A percentile compares a stretch with the other conserved stretches of the same genome.
Evolutionary conservation across 2,797 vertebrate species (phyloP).

Genomic region (Myiotriccus ornatus): DNA sequence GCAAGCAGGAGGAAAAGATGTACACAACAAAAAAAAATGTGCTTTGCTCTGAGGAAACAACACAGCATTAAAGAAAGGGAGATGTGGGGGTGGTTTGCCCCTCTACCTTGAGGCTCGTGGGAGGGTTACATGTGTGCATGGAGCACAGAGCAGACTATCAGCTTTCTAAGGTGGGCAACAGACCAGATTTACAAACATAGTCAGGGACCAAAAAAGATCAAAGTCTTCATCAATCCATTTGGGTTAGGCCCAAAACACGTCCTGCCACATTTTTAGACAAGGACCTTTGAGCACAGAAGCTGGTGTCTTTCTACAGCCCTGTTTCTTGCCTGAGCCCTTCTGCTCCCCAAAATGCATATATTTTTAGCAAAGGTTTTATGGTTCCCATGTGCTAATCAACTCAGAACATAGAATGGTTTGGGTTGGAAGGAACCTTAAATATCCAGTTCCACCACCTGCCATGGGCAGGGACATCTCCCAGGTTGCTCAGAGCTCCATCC

Average conservation of each 20-base stretch:
- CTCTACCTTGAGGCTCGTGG: rapidly evolving
- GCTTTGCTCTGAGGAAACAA: background rate
- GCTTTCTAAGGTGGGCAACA: rapidly evolving
- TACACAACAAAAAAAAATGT: background rate
- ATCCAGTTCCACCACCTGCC: background rate
- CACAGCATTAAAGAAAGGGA: background rate
- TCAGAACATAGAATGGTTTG: background rate
- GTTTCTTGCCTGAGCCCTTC: background rate
- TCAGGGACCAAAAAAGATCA: background rate
- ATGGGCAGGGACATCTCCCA: background rate
- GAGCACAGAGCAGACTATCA: background rate
- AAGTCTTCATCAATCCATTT: background rate
- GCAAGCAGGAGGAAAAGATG: background rate
- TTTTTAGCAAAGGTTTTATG: background rate
- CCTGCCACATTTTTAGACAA: background rate
- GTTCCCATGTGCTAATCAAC: background rate
- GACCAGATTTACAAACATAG: background rate
- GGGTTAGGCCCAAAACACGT: background rate
- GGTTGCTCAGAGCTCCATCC: rapidly evolving
- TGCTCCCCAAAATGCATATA: background rate
- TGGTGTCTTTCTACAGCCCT: background rate
- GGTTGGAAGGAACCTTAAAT: background rate
- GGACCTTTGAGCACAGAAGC: background rate
- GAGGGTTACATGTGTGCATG: rapidly evolving
- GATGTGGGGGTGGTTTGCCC: rapidly evolving